phyloP scores from a whole-genome alignment of 2,113 vertebrate species.

The Phyllostomus hastatus region DNA sequence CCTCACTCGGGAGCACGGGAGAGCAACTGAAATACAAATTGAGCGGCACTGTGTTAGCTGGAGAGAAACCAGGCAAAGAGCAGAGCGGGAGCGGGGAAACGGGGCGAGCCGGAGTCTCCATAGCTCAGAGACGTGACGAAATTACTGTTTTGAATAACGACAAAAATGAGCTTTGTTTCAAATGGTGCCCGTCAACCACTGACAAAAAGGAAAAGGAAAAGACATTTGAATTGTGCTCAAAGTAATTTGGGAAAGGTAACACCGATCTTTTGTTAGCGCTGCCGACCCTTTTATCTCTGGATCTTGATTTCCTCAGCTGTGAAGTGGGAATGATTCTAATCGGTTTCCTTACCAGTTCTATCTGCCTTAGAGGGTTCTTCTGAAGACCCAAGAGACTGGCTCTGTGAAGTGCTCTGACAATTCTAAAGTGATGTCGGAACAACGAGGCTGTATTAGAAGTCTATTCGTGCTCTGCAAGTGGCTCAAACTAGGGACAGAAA shows the following conservation, averaged over 20 bases:
- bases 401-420: background rate
- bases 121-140: background rate
- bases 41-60: conserved; percentile 53
- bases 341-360: background rate
- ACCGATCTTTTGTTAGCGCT: background rate
- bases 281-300: background rate
- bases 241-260: background rate
- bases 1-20: conserved; percentile 47
- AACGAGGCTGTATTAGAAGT: background rate
- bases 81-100: background rate
- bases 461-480: background rate
- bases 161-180: conserved; percentile 20
- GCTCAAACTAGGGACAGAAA: background rate
- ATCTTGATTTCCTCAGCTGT: background rate
- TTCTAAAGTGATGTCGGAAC: background rate
- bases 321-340: background rate
- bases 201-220: background rate
- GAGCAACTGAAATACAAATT: conserved; percentile 65
- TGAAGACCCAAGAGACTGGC: background rate
- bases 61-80: background rate
- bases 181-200: background rate
- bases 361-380: background rate
- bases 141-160: background rate
- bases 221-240: background rate
- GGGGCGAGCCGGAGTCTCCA: background rate